phyloP scores from a whole-genome alignment of 1,140 invertebrate species.

The Heterodera carotae region DNA sequence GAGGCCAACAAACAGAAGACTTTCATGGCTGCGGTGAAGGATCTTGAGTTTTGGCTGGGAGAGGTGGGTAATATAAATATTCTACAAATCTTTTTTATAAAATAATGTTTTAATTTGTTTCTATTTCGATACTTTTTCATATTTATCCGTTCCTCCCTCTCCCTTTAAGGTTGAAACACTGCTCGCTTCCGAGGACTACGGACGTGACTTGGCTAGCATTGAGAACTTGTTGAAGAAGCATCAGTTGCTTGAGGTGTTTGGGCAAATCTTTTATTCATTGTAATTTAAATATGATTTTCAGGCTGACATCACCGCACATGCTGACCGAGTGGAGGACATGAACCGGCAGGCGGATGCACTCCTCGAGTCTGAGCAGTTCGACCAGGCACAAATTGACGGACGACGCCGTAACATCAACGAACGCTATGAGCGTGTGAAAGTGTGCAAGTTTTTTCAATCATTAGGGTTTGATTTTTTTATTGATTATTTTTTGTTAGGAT shows the following conservation, averaged over 20 bases:
- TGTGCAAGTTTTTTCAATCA: constrained; percentile 37
- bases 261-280: neutral
- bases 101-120: no score
- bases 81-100: no score
- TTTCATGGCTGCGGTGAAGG: constrained; percentile 98
- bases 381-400: constrained; percentile 86
- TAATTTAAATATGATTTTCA: constrained; percentile 68
- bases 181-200: constrained; percentile 89
- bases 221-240: constrained; percentile 96
- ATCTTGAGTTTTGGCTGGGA: constrained; percentile 98
- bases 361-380: constrained; percentile 90
- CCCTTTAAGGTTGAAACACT: constrained; percentile 77
- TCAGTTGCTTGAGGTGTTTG: constrained; percentile 37
- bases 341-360: constrained; percentile 88
- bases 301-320: constrained; percentile 85
- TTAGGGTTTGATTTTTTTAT: neutral
- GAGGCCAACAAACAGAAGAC: constrained; percentile 98
- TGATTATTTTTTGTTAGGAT: neutral
- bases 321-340: constrained; percentile 89
- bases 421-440: constrained; percentile 75
- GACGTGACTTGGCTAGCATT: constrained; percentile 96
- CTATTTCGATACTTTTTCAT: no score
- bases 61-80: constrained; percentile 73
- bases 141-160: no score
- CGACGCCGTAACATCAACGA: constrained; percentile 87